Base-by-base conservation (phyloP, 2,888 invertebrate species). In the Blomia tropicalis region DNA sequence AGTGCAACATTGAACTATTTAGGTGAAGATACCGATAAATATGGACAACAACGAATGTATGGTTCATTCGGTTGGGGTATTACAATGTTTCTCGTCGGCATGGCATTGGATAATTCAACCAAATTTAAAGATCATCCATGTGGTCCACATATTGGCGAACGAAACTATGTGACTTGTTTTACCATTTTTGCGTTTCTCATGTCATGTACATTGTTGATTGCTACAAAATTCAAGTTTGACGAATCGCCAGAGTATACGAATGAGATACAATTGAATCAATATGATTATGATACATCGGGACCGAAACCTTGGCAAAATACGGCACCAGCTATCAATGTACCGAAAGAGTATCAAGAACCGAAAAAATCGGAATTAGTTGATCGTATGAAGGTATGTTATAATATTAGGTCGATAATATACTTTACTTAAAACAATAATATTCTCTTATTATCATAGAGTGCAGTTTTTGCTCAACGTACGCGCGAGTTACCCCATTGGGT, bases 81-180 rank as follows among this genome's bases (percentile, higher is more conserved):
- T 69, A 87, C 96, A 53, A 98, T 98, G 96, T 96, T 98, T 76
- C 85, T 96, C 73, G 92, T 98, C 64, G 91, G 90, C 64, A 90
- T 92, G 70, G 91, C 88, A 1, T 77, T 98, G 65, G 96, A 98
- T 76, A 91, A 95, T 74, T 92, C 93, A 63, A 92, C 92, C 23
- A 85, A 91, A 0, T 96, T 98, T 75, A 87, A 90, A 27, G 71
- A 73, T 43, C 77, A 78, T 65, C 91, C 91, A 0, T 93, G 92
- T 71, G 72, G 71, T 0, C 87, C 89, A 5, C 87, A 87, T 70
- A 80, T 81, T 65, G 83, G 86, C 72, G 96, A 98, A 76, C 90
- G 93, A 74, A 98, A 98, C 77, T 98, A 98, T 76, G 92, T 91
- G 36, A 89, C 96, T 67, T 98, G 96, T 74, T 98, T 98, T 76